Conservation (phyloP, 2,113 vertebrate species). For the Eublepharis macularius region DNA sequence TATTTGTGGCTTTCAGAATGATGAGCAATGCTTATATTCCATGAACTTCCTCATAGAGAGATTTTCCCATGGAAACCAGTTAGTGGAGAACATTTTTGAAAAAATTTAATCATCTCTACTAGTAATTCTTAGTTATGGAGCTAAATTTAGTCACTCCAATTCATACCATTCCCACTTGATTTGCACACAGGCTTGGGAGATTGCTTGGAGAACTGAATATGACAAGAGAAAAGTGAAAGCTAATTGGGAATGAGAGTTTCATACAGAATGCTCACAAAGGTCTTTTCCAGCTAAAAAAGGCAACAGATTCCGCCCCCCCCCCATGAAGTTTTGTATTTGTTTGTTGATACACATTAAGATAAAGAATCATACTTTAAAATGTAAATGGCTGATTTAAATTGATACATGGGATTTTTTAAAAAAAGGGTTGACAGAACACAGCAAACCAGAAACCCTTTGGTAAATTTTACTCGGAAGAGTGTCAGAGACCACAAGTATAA, state of each 20-base stretch:
- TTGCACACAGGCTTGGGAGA: not conserved
- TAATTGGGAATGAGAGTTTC: conserved; percentile 40
- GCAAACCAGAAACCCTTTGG: too few relatives aligned
- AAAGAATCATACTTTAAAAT: not conserved
- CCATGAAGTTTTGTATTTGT: not conserved
- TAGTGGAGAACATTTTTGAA: conserved; percentile 43
- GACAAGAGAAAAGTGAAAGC: conserved; percentile 22
- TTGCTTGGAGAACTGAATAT: conserved; percentile 26
- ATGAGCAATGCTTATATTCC: conserved; percentile 36
- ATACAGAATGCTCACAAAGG: conserved; percentile 19
- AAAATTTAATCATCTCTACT: conserved; percentile 23
- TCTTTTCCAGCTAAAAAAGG: conserved; percentile 27
- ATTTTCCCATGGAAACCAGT: conserved; percentile 15
- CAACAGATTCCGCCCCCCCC: not conserved
- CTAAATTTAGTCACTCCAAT: conserved; percentile 46
- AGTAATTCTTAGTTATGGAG: conserved; percentile 24
- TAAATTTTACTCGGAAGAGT: too few relatives aligned
- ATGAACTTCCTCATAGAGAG: conserved; percentile 34
- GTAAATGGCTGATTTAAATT: not conserved
- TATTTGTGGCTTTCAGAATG: conserved; percentile 15
- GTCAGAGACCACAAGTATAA: too few relatives aligned
- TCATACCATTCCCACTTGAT: conserved; percentile 34
- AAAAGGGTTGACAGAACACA: too few relatives aligned
- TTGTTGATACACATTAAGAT: not conserved
- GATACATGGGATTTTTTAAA: too few relatives aligned